Evolutionary conservation across 1,140 invertebrate species (phyloP).

Genomic region (Hycleus cichorii): DNA sequence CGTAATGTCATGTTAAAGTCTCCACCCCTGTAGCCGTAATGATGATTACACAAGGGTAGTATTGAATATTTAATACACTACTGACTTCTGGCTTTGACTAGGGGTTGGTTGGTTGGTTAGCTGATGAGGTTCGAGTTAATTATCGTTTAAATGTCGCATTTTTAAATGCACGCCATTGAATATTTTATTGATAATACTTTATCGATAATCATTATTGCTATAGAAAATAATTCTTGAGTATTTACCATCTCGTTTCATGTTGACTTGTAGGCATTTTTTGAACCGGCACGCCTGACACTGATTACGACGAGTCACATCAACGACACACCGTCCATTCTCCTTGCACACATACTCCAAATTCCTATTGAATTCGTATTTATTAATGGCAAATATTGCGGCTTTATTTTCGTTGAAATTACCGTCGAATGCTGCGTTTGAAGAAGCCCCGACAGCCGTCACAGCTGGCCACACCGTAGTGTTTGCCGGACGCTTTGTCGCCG

Average conservation of each 20-base stretch:
- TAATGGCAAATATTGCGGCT: neutral
- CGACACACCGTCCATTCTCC: constrained; percentile 78
- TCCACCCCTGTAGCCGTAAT: constrained; percentile 21
- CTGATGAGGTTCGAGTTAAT: constrained; percentile 14
- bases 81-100: constrained; percentile 24
- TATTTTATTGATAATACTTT: no score
- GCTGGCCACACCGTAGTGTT: constrained; percentile 85
- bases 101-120: constrained; percentile 6
- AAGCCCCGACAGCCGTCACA: constrained; percentile 89
- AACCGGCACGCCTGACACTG: constrained; percentile 94
- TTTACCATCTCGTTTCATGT: constrained; percentile 94
- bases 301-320: constrained; percentile 86
- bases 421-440: constrained; percentile 83
- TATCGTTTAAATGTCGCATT: constrained; percentile 18
- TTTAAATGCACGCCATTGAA: no score
- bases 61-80: constrained; percentile 28
- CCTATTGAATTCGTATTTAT: constrained; percentile 42
- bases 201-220: no score
- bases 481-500: constrained; percentile 86
- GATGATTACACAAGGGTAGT: constrained; percentile 29
- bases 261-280: constrained; percentile 83
- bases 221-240: constrained; percentile 10
- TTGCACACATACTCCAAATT: constrained; percentile 92
- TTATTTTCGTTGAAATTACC: constrained; percentile 44
- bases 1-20: constrained; percentile 13